Evolutionary conservation across 2,797 vertebrate species (phyloP).

Genomic region (Diglossa cyanea): DNA sequence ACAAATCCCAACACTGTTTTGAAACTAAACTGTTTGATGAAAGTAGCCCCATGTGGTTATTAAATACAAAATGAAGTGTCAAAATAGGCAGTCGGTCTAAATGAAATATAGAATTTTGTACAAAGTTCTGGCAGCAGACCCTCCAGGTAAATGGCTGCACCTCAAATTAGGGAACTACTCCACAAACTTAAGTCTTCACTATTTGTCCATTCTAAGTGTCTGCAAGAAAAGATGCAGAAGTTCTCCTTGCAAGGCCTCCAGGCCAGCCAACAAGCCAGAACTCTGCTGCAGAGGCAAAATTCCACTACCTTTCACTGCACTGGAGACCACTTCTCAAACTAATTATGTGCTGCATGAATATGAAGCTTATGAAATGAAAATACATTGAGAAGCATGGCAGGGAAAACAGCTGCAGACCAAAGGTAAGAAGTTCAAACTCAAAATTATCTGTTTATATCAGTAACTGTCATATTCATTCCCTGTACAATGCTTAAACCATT

Average conservation of each 20-base stretch:
- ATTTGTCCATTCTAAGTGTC: not conserved
- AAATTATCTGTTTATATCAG: not conserved
- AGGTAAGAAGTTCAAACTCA: not conserved
- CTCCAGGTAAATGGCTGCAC: not conserved
- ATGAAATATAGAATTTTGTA: not conserved
- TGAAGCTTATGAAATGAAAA: not conserved
- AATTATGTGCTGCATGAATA: not conserved
- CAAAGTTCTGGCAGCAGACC: not conserved
- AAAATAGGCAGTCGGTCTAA: not conserved
- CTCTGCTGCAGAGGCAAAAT: not conserved
- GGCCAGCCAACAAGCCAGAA: not conserved
- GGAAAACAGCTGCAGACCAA: not conserved
- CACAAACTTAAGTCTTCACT: not conserved
- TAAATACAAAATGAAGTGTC: not conserved
- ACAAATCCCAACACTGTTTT: not conserved
- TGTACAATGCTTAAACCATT: not conserved
- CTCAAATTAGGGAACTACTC: not conserved
- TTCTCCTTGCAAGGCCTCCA: not conserved
- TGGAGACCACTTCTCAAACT: not conserved
- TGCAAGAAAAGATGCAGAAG: not conserved
- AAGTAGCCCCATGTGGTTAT: not conserved
- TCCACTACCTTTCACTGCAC: not conserved
- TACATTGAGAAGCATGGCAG: not conserved
- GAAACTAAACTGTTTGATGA: not conserved
- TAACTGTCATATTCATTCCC: not conserved